Base-by-base conservation (phyloP, 2,888 invertebrate species). In the Chalcosyrphus nemorum region DNA sequence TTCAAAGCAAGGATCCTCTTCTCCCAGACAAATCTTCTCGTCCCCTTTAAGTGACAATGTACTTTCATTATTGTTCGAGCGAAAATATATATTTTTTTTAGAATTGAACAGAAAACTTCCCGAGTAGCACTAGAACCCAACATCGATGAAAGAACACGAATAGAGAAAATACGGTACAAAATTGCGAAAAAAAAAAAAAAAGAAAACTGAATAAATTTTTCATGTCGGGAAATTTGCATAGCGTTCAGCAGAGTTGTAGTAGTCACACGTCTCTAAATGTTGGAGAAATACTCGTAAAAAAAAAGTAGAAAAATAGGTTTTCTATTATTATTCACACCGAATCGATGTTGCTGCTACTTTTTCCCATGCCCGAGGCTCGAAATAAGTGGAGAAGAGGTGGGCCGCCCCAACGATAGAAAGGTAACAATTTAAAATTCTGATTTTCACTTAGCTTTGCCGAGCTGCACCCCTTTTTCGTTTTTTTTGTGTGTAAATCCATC, bases 351-450 rank as follows among this genome's bases (percentile, higher is more conserved):
- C 80, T 61, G 45, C 47, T 50, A 57, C 54, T 72, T 57, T 50
- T 65, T 61, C 35, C 27, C 21, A 27, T 59, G 45, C 66, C 41
- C 13, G 9, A 9, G 41, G 41, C 13, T 19, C 7, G 45, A 4
- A 17, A 2, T 17, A 21, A 13, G 7, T 4, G 19, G n/a, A n/a
- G n/a, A n/a, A n/a, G n/a, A n/a, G 17, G 15, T 4, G n/a, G 11
- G 7, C 17, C 1, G 3, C 41, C 56, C 15, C 17, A 15, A 17
- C 15, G 15, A 27, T 54, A 47, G 38, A 76, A 76, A 76, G 70
- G 57, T 70, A 76, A 76, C 57, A 65, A 65, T 77, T 81, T 81
- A 71, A 75, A 70, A 70, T 70, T 76, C 50, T 32, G 75, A 63
- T 75, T 81, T 81, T 76, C 71, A 52, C 45, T 81, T 76, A 59